Evolutionary conservation across 2,888 invertebrate genomes (phyloP).

Genomic region (Sminthurinus aureus): DNA sequence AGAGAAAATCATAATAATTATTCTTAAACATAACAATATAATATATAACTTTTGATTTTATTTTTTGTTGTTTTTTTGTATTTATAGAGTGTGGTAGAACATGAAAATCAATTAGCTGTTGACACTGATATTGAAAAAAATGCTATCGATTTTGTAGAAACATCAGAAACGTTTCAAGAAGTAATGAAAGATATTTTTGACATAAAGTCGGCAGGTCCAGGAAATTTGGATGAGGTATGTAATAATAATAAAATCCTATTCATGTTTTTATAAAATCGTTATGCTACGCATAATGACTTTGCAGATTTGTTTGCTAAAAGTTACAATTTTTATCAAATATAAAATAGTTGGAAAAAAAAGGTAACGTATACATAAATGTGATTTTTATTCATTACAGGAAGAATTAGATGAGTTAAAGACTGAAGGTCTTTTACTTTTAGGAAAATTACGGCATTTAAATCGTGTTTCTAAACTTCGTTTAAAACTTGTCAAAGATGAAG

Average conservation of each 20-base stretch:
- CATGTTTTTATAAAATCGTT: neutral
- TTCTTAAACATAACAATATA: no score
- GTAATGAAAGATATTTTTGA: constrained; percentile 40
- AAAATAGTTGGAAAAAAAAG: no score
- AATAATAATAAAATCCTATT: neutral
- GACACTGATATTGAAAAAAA: constrained; percentile 35
- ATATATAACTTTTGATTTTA: neutral
- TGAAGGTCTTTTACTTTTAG: constrained; percentile 47
- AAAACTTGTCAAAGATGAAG: constrained; percentile 54
- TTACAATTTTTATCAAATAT: no score
- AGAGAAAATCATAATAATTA: no score
- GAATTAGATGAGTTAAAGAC: constrained; percentile 42
- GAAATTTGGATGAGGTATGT: constrained; percentile 24
- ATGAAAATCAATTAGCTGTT: constrained; percentile 49
- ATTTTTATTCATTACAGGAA: constrained; percentile 36
- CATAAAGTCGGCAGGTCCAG: constrained; percentile 11
- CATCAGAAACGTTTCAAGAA: constrained; percentile 41
- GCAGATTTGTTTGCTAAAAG: no score
- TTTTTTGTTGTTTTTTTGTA: neutral
- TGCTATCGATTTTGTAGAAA: constrained; percentile 23
- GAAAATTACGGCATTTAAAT: constrained; percentile 49
- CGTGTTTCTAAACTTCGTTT: constrained; percentile 53
- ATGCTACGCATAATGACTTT: neutral
- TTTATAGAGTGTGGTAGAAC: constrained; percentile 44
- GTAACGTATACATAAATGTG: no score